Evolutionary conservation across 2,797 vertebrate genomes (phyloP).

Genomic region (Oophaga sylvatica): DNA sequence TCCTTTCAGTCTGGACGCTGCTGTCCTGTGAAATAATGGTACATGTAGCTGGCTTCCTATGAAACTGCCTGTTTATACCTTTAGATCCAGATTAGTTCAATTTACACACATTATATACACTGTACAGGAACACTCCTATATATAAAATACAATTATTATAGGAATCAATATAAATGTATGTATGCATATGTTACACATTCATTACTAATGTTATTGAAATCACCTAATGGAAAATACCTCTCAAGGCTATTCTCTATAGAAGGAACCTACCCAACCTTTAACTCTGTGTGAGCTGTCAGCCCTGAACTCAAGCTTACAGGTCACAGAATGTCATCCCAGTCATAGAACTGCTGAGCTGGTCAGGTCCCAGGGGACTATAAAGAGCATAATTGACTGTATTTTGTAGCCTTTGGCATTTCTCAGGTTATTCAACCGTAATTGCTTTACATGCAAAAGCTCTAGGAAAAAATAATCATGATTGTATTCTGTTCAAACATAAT

Average conservation of each 20-base stretch:
- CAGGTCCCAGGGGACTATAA: not conserved
- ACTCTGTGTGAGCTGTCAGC: not conserved
- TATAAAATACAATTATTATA: not conserved
- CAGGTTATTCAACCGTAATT: not conserved
- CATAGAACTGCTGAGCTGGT: not conserved
- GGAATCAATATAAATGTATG: not conserved
- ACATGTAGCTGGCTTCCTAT: too few species aligned
- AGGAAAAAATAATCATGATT: constrained; percentile 4
- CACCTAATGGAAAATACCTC: not conserved
- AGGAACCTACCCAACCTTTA: not conserved
- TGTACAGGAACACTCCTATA: not conserved
- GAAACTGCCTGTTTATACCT: too few species aligned
- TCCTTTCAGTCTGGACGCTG: too few species aligned
- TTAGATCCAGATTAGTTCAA: too few species aligned
- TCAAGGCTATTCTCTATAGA: not conserved
- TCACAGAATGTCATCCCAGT: constrained; percentile 13
- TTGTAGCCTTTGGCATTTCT: not conserved
- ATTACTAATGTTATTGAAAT: not conserved
- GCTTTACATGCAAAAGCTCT: not conserved
- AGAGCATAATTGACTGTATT: constrained; percentile 11
- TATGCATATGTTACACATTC: not conserved
- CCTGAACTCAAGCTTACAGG: not conserved
- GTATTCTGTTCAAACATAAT: not conserved
- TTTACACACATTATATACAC: too few species aligned
- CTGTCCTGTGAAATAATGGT: too few species aligned